These are phyloP conservation scores for Brachionus manjavacas DNA, from an alignment of 1,140 invertebrate genomes.

Conservation along the genomic window DNA sequence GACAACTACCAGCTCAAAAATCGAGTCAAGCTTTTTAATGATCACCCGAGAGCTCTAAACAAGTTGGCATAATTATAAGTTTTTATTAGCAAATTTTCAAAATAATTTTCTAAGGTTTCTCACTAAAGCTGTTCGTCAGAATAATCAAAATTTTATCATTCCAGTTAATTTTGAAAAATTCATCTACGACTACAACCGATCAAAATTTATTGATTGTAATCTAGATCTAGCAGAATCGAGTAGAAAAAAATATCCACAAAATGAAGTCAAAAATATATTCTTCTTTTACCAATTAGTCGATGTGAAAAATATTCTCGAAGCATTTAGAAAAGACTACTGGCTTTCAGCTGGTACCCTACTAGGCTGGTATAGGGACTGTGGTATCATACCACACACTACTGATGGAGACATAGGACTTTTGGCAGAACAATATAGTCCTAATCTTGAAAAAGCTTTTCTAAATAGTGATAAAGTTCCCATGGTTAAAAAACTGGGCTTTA, in stretches of 20 bases:
- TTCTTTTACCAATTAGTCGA: neutral
- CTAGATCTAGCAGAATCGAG: neutral
- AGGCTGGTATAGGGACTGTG: neutral
- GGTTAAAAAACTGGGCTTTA: neutral
- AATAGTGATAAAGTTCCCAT: neutral
- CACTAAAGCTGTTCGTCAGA: neutral
- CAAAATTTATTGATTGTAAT: neutral
- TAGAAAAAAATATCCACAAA: neutral
- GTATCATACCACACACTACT: neutral
- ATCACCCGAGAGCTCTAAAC: neutral
- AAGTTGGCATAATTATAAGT: too few species aligned
- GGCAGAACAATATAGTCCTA: neutral
- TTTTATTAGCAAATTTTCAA: too few species aligned
- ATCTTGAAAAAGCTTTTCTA: neutral
- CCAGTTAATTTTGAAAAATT: neutral
- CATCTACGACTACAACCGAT: neutral
- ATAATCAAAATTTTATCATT: neutral
- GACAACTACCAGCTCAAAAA: neutral
- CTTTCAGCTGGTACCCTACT: neutral
- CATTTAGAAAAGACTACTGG: neutral
- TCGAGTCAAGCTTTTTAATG: neutral
- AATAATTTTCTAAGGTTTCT: neutral
- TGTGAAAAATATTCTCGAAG: neutral
- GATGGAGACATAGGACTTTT: constrained; percentile 12
- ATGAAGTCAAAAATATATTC: neutral